A percentile compares a stretch with the other conserved stretches of the same genome.
Evolutionary conservation across 2,113 vertebrate genomes (phyloP).

Genomic region (Pteropus alecto): DNA sequence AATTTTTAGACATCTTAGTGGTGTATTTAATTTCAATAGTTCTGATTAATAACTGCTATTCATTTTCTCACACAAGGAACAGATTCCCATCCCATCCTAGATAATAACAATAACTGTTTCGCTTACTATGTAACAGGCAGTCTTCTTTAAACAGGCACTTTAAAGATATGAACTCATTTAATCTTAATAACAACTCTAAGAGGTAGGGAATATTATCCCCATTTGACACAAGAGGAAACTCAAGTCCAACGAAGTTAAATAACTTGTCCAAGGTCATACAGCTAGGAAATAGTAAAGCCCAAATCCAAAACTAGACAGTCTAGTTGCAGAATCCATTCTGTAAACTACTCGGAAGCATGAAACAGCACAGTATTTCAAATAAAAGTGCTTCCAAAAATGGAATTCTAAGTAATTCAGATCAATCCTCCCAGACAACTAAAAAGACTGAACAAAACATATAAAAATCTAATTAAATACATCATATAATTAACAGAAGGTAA

Average conservation of each 20-base stretch:
- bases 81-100: not conserved
- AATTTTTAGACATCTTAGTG: not conserved
- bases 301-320: not conserved
- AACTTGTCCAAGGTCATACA: not conserved
- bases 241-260: not conserved
- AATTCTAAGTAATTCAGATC: not conserved
- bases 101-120: not conserved
- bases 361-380: not conserved
- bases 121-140: not conserved
- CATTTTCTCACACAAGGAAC: not conserved
- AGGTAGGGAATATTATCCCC: not conserved
- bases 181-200: not conserved
- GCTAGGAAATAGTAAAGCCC: not conserved
- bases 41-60: not conserved
- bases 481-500: not conserved
- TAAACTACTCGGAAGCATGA: not conserved
- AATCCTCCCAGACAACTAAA: not conserved
- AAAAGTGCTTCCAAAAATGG: not conserved
- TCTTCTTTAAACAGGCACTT: not conserved
- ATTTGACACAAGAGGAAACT: not conserved
- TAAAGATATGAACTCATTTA: not conserved
- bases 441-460: slow-evolving; percentile 19
- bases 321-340: not conserved
- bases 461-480: not conserved
- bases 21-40: not conserved